Conservation (phyloP, 1,140 invertebrate genomes). For the Drosophila guanche region DNA sequence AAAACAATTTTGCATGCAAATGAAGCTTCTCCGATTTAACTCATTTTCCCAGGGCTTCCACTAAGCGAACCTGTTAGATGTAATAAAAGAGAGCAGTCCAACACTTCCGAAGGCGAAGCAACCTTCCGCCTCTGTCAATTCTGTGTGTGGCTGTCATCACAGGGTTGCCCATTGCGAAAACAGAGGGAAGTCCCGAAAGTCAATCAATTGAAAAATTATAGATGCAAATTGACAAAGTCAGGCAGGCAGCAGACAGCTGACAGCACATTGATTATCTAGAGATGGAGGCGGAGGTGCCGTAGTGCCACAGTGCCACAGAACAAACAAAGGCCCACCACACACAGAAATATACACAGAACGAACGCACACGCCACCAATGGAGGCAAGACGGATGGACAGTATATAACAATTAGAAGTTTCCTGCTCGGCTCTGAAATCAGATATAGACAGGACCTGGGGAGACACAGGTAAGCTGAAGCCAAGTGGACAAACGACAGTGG, state of each 20-base stretch:
- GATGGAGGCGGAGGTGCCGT: not conserved
- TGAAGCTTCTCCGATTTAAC: not conserved
- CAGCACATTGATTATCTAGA: conserved; percentile 53
- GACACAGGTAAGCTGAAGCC: conserved; percentile 20
- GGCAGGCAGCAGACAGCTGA: conserved; percentile 4
- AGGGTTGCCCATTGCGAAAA: not conserved
- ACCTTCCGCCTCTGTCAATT: not conserved
- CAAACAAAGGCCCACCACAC: conserved; percentile 42
- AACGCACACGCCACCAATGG: conserved; percentile 19
- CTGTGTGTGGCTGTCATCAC: not conserved
- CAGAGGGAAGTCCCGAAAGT: conserved; percentile 14
- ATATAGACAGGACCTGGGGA: not conserved
- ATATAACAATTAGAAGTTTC: conserved; percentile 75
- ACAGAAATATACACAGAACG: conserved; percentile 4
- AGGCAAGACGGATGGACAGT: conserved; percentile 29
- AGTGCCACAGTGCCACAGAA: conserved; percentile 32
- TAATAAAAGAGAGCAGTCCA: not conserved
- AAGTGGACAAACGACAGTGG: conserved; percentile 44
- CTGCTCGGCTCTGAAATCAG: conserved; percentile 34
- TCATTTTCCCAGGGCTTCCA: not conserved
- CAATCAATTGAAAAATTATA: conserved; percentile 63
- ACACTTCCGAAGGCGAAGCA: not conserved
- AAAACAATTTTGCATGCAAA: too few species aligned
- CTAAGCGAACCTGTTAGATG: conserved; percentile 1
- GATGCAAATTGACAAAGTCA: conserved; percentile 65